These are phyloP conservation scores for Epizoanthus stellaris DNA, from an alignment of 92 coral and sea anemone species.

Conservation along the genomic window DNA sequence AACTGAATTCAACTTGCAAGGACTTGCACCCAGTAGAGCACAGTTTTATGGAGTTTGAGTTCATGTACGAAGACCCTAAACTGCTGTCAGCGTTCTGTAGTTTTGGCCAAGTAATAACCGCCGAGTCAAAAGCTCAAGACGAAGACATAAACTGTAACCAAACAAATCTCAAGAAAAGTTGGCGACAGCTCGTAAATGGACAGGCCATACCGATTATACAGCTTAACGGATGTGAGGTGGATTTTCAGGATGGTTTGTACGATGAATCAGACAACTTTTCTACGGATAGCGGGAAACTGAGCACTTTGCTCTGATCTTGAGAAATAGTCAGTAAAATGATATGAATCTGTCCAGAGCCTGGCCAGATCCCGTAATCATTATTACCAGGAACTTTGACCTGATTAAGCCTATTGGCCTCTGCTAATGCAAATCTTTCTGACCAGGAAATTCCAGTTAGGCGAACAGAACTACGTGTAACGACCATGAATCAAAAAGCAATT, in stretches of 20 bases:
- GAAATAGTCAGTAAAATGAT: too few relatives aligned
- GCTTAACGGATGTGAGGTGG: slow-evolving; percentile 32
- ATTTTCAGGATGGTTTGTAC: slow-evolving; percentile 10
- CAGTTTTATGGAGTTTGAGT: slow-evolving; percentile 27
- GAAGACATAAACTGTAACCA: slow-evolving; percentile 18
- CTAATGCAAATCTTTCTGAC: too few relatives aligned
- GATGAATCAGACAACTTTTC: slow-evolving; percentile 1
- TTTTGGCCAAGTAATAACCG: slow-evolving; percentile 36
- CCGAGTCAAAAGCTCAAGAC: not conserved
- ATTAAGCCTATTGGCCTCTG: too few relatives aligned
- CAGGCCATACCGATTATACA: slow-evolving; percentile 21
- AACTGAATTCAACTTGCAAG: slow-evolving; percentile 25
- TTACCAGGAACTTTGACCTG: too few relatives aligned
- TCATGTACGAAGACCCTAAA: slow-evolving; percentile 31
- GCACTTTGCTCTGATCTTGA: slow-evolving; percentile 18
- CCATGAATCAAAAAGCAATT: too few relatives aligned
- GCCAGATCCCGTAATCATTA: too few relatives aligned
- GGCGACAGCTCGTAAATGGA: not conserved
- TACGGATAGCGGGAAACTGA: slow-evolving; percentile 7
- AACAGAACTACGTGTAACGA: too few relatives aligned
- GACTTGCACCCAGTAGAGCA: slow-evolving; percentile 33
- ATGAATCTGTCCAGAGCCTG: too few relatives aligned
- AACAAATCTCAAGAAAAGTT: not conserved
- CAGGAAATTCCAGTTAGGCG: too few relatives aligned
- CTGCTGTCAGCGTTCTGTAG: slow-evolving; percentile 28